Conservation (phyloP, 1,140 invertebrate species). For the Scaptomyza montana region DNA sequence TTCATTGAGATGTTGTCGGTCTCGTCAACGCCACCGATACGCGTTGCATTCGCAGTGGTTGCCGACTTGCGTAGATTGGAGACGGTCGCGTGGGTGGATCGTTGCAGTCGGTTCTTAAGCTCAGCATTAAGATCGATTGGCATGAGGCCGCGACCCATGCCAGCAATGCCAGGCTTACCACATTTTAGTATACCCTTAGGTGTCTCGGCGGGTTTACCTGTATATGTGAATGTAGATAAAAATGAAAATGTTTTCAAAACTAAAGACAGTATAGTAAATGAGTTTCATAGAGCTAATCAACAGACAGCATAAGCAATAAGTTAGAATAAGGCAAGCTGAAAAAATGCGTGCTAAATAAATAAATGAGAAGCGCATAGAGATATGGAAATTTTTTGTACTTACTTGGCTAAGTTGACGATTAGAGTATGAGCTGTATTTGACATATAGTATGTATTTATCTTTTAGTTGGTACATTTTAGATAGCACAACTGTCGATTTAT, state of each 20-base stretch:
- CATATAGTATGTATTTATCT: no score
- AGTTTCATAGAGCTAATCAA: neutral
- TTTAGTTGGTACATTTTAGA: conserved; percentile 10
- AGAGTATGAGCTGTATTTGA: neutral
- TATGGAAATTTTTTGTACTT: conserved; percentile 25
- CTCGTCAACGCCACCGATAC: conserved; percentile 35
- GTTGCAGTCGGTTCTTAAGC: conserved; percentile 77
- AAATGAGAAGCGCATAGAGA: no score
- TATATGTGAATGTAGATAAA: neutral
- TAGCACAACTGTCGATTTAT: conserved; percentile 70
- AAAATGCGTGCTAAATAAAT: neutral
- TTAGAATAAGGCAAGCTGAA: neutral
- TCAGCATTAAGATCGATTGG: conserved; percentile 80
- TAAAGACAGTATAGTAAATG: neutral
- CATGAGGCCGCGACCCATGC: conserved; percentile 70
- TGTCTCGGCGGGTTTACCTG: conserved; percentile 49
- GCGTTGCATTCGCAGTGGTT: conserved; percentile 62
- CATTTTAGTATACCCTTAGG: conserved; percentile 85
- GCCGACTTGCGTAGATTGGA: conserved; percentile 79
- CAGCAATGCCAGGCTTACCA: conserved; percentile 62
- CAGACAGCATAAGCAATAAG: conserved; percentile 1
- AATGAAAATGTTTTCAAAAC: neutral
- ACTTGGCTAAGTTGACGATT: conserved; percentile 22
- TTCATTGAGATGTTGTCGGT: conserved; percentile 38
- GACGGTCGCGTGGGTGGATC: conserved; percentile 78